Percentiles rank a stretch among this genome's conserved stretches.
phyloP scores from a whole-genome alignment of 1,140 invertebrate species.

The Diprion similis region DNA sequence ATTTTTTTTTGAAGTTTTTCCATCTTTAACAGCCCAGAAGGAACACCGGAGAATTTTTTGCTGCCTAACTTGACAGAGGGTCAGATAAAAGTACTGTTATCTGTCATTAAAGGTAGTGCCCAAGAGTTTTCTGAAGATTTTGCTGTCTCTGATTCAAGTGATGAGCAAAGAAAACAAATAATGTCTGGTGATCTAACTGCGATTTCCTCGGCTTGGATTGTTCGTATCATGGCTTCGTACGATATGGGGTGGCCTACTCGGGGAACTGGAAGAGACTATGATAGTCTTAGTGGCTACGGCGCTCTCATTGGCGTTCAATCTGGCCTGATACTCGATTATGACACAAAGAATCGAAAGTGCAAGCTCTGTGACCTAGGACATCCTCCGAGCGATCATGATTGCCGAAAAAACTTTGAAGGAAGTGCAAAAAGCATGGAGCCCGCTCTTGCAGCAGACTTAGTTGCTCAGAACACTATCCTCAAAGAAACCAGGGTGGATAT shows the following conservation, averaged over 20 bases:
- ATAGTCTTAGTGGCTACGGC: constrained; percentile 14
- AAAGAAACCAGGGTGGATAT: constrained; percentile 17
- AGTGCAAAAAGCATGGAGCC: constrained; percentile 25
- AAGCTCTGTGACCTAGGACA: constrained; percentile 5
- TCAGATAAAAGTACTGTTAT: background rate
- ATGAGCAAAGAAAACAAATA: background rate
- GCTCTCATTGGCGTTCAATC: constrained; percentile 23
- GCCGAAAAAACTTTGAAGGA: constrained; percentile 22
- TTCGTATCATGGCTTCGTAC: background rate
- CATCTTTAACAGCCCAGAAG: constrained; percentile 1
- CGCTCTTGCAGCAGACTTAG: constrained; percentile 13
- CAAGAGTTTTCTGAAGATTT: background rate
- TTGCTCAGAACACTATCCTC: constrained; percentile 12
- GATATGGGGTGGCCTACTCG: constrained; percentile 13
- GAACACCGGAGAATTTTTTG: background rate
- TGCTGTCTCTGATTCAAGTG: background rate
- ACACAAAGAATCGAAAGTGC: constrained; percentile 23
- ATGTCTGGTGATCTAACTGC: background rate
- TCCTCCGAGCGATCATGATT: constrained; percentile 12
- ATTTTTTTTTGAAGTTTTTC: background rate
- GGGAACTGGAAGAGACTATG: background rate
- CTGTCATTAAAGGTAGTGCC: background rate
- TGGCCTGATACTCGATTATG: constrained; percentile 20
- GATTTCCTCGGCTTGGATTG: background rate
- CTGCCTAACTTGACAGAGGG: background rate